Conservation (phyloP, 2,113 vertebrate species). For the Chaenocephalus aceratus region DNA sequence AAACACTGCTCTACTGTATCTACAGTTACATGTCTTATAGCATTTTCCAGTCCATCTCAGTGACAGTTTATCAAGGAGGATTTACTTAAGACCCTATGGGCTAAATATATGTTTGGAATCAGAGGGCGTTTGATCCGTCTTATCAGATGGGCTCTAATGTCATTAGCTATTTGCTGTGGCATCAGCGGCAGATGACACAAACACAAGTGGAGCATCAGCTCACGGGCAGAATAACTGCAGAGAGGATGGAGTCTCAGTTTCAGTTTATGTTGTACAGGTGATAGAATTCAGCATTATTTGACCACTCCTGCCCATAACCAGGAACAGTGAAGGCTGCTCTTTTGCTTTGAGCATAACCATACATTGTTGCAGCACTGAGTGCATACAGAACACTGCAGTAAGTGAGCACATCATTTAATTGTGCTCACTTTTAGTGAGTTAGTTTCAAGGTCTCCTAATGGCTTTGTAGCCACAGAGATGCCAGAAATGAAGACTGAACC, state of each 20-base stretch:
- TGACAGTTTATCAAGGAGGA: slow-evolving; percentile 48
- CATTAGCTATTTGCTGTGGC: not conserved
- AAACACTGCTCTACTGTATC: too few species aligned
- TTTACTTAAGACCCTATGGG: slow-evolving; percentile 46
- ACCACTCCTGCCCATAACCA: not conserved
- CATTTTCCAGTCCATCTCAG: slow-evolving; percentile 19
- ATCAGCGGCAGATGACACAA: slow-evolving; percentile 23
- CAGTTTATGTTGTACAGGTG: not conserved
- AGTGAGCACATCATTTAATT: not conserved
- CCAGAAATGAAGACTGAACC: not conserved
- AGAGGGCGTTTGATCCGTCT: slow-evolving; percentile 36
- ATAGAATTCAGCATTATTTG: not conserved
- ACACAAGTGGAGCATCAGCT: slow-evolving; percentile 18
- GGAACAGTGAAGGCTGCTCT: not conserved
- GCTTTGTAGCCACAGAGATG: slow-evolving; percentile 3
- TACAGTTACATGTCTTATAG: slow-evolving; percentile 22
- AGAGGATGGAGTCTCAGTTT: not conserved
- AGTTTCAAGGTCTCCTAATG: not conserved
- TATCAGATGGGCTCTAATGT: slow-evolving; percentile 48
- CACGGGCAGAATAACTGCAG: not conserved
- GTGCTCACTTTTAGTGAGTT: not conserved
- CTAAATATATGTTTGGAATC: slow-evolving; percentile 56
- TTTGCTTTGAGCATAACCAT: not conserved
- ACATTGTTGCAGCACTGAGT: not conserved
- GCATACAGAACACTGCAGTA: not conserved